Conservation (phyloP, 2,113 vertebrate genomes). For the Xiphophorus maculatus region DNA sequence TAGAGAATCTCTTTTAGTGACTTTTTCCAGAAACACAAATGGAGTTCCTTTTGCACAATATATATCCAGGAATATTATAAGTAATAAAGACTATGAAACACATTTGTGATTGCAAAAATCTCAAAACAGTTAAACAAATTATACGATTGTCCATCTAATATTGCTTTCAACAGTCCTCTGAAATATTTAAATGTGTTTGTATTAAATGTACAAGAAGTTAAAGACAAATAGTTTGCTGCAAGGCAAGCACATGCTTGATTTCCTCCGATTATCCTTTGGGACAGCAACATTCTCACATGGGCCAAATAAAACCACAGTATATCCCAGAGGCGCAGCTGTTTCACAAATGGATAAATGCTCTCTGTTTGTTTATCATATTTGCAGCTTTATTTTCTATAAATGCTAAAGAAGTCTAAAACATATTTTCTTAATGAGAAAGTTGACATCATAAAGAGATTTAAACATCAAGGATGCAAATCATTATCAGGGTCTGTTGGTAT, state of each 20-base stretch:
- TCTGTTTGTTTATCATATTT: conserved; percentile 16
- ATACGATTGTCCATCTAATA: background rate
- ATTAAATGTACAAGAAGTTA: background rate
- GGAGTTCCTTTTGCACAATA: background rate
- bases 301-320: conserved; percentile 4
- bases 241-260: background rate
- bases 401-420: conserved; percentile 4
- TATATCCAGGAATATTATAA: too few species aligned
- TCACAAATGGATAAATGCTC: conserved; percentile 12
- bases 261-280: conserved; percentile 1
- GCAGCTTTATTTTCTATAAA: background rate
- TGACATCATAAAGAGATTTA: background rate
- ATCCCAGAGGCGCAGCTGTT: conserved; percentile 29
- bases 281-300: background rate
- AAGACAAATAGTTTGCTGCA: background rate
- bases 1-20: conserved; percentile 4
- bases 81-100: background rate
- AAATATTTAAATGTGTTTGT: background rate
- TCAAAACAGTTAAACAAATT: too few species aligned
- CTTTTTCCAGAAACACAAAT: conserved; percentile 10
- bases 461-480: conserved; percentile 14
- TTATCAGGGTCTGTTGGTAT: background rate
- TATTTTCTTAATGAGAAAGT: conserved; percentile 13
- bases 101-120: too few species aligned
- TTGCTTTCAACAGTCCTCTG: background rate